phyloP scores from a whole-genome alignment of 2,113 vertebrate genomes.

The Pelvicachromis taeniatus region DNA sequence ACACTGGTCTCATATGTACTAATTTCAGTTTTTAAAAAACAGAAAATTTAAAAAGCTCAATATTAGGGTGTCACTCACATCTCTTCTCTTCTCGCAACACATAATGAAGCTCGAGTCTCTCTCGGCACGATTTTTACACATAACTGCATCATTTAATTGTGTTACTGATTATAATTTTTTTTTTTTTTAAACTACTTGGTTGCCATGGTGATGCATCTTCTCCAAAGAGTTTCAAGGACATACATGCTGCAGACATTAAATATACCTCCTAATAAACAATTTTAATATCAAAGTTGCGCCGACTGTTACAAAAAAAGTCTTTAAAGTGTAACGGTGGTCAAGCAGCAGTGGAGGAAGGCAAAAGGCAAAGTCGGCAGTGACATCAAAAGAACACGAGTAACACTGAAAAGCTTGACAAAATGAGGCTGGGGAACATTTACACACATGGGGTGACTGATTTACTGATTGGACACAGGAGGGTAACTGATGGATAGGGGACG shows the following conservation, averaged over 20 bases:
- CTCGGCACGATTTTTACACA: neutral
- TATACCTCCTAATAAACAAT: neutral
- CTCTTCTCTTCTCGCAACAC: neutral
- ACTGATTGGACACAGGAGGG: neutral
- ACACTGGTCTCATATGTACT: neutral
- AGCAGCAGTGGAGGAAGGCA: neutral
- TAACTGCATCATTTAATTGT: neutral
- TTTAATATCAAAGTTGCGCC: neutral
- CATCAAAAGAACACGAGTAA: neutral
- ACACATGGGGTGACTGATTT: neutral
- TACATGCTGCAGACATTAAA: neutral
- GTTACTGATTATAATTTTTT: neutral
- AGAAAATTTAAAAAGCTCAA: fast-evolving
- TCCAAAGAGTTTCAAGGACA: neutral
- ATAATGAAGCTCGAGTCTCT: neutral
- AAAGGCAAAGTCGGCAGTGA: neutral
- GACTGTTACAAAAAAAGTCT: neutral
- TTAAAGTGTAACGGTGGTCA: neutral
- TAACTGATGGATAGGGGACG: neutral
- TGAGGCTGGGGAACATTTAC: neutral
- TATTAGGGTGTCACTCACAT: neutral
- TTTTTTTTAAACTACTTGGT: neutral
- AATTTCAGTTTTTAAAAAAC: neutral
- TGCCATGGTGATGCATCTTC: neutral
- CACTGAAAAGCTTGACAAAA: neutral